Base-by-base conservation (phyloP, 64 coral and sea anemone species). In the Stichodactyla helianthus region DNA sequence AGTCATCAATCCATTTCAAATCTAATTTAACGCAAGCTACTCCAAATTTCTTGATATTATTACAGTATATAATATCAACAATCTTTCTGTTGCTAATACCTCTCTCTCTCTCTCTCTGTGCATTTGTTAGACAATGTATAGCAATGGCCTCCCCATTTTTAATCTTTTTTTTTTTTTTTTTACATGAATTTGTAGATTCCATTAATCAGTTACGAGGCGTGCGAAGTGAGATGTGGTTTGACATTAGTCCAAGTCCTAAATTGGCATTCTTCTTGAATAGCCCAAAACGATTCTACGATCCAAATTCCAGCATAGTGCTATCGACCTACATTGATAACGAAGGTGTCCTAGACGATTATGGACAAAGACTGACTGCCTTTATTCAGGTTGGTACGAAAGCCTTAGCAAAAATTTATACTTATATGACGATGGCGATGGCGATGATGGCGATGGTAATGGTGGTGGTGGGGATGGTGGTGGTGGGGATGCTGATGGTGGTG, bases 151-250 rank as follows among this genome's bases (percentile, higher is more conserved):
- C 35, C 0, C 35, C 2, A 44, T 44, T 44, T 44, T 44, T 65
- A 65, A 65, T 0, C 11, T 31, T 12, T 31, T 27, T 0, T 13
- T 74, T 8, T 23, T 1, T 54, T 5, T 52, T 52, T 7, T 17
- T 10, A 54, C 53, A 16, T 51, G 35, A 50, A 10, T 57, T 82
- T 74, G 22, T 23, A 82, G 79, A 82, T 12, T 82, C 79, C 79
- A 53, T 57, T 57, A 13, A 82, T 82, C 79, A 82, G 51, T 27
- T 82, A 27, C 28, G 51, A 54, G 79, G 79, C 23, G 79, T 82
- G 7, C 79, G 79, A 22, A 53, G 79, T 82, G 79, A 82, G 51
- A 82, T 54, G 9, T 82, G 79, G 79, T 35, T 16, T 82, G 79
- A 82, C 50, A 19, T 82, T 20, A 57, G 79, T 28, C 54, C 79